Evolutionary conservation across 2,797 vertebrate genomes (phyloP), one percentile per base, ranked within the genome.

Genomic region (Halcyon chelicuti): DNA sequence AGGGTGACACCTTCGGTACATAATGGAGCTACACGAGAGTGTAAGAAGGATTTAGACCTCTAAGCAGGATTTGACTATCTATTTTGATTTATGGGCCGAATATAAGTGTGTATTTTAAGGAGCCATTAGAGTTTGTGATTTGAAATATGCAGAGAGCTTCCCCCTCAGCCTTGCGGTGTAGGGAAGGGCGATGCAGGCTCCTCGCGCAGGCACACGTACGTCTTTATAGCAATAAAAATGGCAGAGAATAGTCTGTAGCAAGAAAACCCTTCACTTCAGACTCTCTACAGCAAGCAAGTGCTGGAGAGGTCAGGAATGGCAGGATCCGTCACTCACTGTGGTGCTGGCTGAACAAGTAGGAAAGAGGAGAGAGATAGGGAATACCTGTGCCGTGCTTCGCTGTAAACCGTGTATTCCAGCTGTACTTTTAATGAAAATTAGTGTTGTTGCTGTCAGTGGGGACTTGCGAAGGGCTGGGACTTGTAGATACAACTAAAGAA

Each of bases 21-120:
- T 61, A 42, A 78, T 7, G 26, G 72, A 95, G 72, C 61, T 77
- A 18, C 66, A 39, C 1, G 3, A 51, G 75, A 40, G 20, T 9
- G 4, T 44, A 14, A 68, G 37, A 28, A 79, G 60, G 72, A 61
- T 83, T 94, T 85, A 8, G 13, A 33, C 42, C 83, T 65, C 19
- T n/a, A n/a, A 39, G 67, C 67, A 87, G 61, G 47, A 23, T 63
- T 55, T 90, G 71, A 77, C 60, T 82, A 52, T 60, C 39, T 63
- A 2, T 58, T 95, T 80, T 85, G 86, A 94, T 90, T 85, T 89
- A 79, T 85, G 71, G 63, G 52, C 63, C 71, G 77, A 67, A 70
- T 46, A 28, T 28, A 65, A 93, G 61, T 15, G 47, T 65, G 80
- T 82, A 8, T 91, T 95, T 91, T 62, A 87, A 79, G 40, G 63